Base-by-base conservation (phyloP, 1,140 invertebrate genomes). In the Andrena cerasifolii region DNA sequence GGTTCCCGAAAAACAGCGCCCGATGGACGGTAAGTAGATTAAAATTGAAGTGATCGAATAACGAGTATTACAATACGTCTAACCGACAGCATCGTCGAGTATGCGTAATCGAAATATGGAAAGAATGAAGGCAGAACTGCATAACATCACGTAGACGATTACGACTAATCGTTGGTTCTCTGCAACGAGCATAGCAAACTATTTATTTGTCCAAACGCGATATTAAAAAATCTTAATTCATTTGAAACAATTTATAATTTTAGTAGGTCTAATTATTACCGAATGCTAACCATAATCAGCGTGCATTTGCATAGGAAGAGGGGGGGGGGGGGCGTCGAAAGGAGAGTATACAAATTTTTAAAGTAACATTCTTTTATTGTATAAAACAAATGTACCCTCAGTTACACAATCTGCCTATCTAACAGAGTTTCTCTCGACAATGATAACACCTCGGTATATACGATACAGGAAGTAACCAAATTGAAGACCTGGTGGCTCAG, bases 341-440 rank as follows among this genome's bases (percentile, higher is more conserved):
- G n/a, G n/a, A n/a, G n/a, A n/a, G n/a, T n/a, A n/a, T n/a, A n/a
- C n/a, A n/a, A n/a, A n/a, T n/a, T n/a, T n/a, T 68, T 68, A 76
- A 68, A 68, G 43, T 7, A 76, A 68, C 40, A 2, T n/a, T 58
- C 2, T 76, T n/a, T 68, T 76, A 76, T 76, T 76, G 65, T 47
- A 76, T 40, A 76, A 76, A 76, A 76, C 73, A 68, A 59, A 76
- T 21, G 6, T 43, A 75, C 24, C 33, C 24, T 59, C 31, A 45
- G 56, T 36, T 68, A 40, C 10, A 49, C 10, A 1, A 31, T 33
- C 16, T 33, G 16, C 4, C 24, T 28, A 31, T 54, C 61, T 74
- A 76, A 58, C 53, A 56, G 36, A 36, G 7, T 36, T 59, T 28
- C 24, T 45, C 43, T 4, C 26, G 40, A 33, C 10, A 28, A 58